phyloP scores from a whole-genome alignment of 1,140 invertebrate genomes.

The Drosophila mauritiana region DNA sequence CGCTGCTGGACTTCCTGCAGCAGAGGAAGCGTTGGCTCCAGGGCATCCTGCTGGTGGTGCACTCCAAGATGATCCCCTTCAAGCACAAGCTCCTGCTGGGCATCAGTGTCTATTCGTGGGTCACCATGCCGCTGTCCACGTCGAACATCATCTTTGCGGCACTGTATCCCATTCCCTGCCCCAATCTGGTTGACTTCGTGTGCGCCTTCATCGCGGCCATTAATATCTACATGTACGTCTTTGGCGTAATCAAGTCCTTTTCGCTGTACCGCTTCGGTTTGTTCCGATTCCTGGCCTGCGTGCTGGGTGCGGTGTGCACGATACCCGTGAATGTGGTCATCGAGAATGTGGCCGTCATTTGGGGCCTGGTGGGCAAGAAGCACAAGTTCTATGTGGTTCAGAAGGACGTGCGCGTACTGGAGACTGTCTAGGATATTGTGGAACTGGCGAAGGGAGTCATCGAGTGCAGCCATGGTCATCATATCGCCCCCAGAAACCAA shows the following conservation, averaged over 20 bases:
- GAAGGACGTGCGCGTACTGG: constrained; percentile 89
- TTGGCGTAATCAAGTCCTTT: constrained; percentile 98
- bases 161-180: constrained; percentile 94
- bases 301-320: constrained; percentile 93
- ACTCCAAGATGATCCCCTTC: constrained; percentile 93
- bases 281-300: constrained; percentile 91
- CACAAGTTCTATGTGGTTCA: constrained; percentile 98
- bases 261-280: constrained; percentile 94
- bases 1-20: constrained; percentile 96
- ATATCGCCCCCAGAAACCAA: constrained; percentile 26
- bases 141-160: constrained; percentile 94
- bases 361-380: constrained; percentile 96
- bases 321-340: constrained; percentile 97
- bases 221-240: constrained; percentile 98
- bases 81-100: constrained; percentile 93
- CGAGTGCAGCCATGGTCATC: constrained; percentile 20
- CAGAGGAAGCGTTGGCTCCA: constrained; percentile 98
- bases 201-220: constrained; percentile 96
- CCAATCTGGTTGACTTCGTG: constrained; percentile 92
- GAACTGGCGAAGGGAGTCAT: constrained; percentile 10
- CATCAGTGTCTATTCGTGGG: constrained; percentile 97
- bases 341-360: constrained; percentile 97
- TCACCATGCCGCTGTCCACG: constrained; percentile 96
- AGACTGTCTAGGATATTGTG: constrained; percentile 63
- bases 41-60: constrained; percentile 97